Evolutionary conservation across 2,888 invertebrate species (phyloP).

Genomic region (Tubulanus polymorphus): DNA sequence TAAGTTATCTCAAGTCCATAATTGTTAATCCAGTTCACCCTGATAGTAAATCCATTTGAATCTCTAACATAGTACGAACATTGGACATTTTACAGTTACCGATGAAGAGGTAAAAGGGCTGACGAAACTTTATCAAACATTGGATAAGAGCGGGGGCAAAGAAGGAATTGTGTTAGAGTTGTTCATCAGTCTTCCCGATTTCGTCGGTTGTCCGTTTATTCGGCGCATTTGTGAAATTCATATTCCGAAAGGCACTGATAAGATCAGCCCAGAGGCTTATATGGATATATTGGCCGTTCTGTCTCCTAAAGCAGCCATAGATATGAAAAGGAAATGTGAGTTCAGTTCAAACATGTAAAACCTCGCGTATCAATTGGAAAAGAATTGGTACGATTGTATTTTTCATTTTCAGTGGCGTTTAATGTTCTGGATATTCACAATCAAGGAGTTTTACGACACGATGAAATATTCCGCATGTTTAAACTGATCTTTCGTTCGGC

Average conservation of each 20-base stretch:
- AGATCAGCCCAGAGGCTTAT: background rate
- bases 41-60: too few relatives aligned
- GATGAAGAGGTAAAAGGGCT: background rate
- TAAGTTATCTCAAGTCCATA: too few relatives aligned
- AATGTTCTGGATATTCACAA: background rate
- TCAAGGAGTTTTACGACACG: background rate
- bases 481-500: background rate
- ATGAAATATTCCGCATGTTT: constrained; percentile 1
- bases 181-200: background rate
- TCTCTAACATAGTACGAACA: too few relatives aligned
- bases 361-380: background rate
- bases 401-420: background rate
- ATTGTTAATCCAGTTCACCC: too few relatives aligned
- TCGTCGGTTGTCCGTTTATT: background rate
- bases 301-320: background rate
- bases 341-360: background rate
- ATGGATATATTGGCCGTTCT: background rate
- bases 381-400: background rate
- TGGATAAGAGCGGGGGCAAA: background rate
- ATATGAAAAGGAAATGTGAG: background rate
- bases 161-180: background rate
- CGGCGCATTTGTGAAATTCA: background rate
- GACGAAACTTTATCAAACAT: background rate
- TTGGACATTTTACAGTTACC: background rate
- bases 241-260: background rate